Base-by-base conservation (phyloP, 35 echinoderm and acorn worm genomes). In the Eucidaris tribuloides region DNA sequence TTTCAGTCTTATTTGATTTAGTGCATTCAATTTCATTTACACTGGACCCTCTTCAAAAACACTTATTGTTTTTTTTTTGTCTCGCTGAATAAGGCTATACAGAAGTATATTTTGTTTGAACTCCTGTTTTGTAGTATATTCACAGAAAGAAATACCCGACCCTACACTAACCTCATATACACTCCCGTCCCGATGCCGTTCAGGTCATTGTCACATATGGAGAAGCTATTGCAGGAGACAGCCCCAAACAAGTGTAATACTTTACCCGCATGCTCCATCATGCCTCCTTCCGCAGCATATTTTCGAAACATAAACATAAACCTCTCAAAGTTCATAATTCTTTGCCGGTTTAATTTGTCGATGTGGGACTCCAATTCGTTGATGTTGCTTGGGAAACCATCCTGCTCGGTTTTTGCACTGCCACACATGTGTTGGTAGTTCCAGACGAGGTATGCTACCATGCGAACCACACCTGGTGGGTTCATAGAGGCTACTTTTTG, bases 151-250 rank as follows among this genome's bases (percentile, higher is more conserved):
- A n/a, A n/a, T n/a, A n/a, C n/a, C n/a, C n/a, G n/a, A n/a, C n/a
- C n/a, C n/a, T n/a, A n/a, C n/a, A n/a, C n/a, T n/a, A n/a, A 74
- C 68, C 68, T 74, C 33, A 74, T 11, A 20, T 74, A 74, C 9
- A 74, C 44, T 2, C 68, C 68, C 38, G 44, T 40, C 13, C 28
- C 68, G 7, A 38, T 41, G 9, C 68, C 41, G 37, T 74, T 74
- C 68, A 74, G 68, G 44, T 74, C 68, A 42, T 38, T 74, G 37
- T 74, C 68, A 74, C 68, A 74, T 74, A 74, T 44, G 38, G 68
- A 74, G 41, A 74, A 74, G 41, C 68, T 74, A 23, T 74, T 74
- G 68, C 68, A 44, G 68, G 44, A 25, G 13, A 23, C 37, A 1
- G 68, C 68, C 14, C 14, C 68, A 74, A 74, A 74, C 68, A 74